Conservation (phyloP, 2,888 invertebrate genomes). For the Eurytoma adleriae region DNA sequence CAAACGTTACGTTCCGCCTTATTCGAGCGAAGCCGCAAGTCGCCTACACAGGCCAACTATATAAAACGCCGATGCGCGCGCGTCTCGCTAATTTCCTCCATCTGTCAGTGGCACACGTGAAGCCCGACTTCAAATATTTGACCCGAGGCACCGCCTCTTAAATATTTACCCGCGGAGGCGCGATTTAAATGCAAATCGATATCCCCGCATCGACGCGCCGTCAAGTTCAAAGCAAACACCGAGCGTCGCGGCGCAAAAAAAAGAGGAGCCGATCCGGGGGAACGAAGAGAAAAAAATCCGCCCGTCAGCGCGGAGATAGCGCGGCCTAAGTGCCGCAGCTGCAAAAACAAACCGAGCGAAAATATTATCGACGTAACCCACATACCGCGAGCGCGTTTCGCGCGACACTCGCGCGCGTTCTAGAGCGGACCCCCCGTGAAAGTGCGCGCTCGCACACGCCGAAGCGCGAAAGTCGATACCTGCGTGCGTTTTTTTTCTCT, state of each 20-base stretch:
- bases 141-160: not conserved
- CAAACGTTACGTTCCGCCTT: no score
- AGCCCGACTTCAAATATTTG: not conserved
- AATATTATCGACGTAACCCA: not conserved
- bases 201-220: not conserved
- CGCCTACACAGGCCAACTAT: not conserved
- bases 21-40: not conserved
- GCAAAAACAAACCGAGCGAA: slow-evolving; percentile 8
- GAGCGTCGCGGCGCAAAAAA: not conserved
- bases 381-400: not conserved
- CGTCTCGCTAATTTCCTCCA: no score
- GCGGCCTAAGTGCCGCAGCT: not conserved
- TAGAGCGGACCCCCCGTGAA: not conserved
- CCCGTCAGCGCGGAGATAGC: not conserved
- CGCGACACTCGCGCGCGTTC: not conserved
- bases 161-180: not conserved
- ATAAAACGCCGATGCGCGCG: no score
- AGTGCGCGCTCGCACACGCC: not conserved
- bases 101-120: no score
- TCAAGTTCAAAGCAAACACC: slow-evolving; percentile 10
- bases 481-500: not conserved
- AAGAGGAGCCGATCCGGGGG: not conserved
- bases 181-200: slow-evolving; percentile 30
- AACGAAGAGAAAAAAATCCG: not conserved
- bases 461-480: not conserved